A percentile compares a stretch with the other conserved stretches of the same genome.
These are phyloP conservation scores for Drosophila aff. DNA, from an alignment of 1,140 invertebrate species.

Conservation along the genomic window DNA sequence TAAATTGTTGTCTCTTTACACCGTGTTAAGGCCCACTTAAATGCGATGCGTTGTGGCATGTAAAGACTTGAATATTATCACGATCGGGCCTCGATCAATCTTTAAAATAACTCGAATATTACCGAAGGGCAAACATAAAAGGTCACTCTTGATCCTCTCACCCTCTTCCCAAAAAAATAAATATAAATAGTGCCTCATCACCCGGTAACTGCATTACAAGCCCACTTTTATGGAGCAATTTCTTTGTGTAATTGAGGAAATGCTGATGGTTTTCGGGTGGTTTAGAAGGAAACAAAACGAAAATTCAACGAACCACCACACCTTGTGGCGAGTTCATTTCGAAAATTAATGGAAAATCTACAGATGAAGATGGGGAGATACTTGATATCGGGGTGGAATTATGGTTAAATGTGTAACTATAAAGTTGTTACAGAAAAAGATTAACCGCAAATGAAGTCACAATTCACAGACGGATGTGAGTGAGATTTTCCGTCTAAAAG, in stretches of 20 bases:
- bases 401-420: constrained; percentile 16
- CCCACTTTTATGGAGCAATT: constrained; percentile 42
- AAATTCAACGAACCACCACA: constrained; percentile 24
- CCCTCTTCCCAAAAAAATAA: neutral
- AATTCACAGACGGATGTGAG: neutral
- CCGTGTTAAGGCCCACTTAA: constrained; percentile 13
- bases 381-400: constrained; percentile 2
- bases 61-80: constrained; percentile 23
- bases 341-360: constrained; percentile 21
- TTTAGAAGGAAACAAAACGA: constrained; percentile 34
- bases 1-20: constrained; percentile 48
- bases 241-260: constrained; percentile 42
- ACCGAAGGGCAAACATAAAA: constrained; percentile 12
- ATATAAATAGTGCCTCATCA: constrained; percentile 36
- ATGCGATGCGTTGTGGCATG: constrained; percentile 10
- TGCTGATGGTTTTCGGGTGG: constrained; percentile 30
- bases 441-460: constrained; percentile 24
- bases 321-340: constrained; percentile 35
- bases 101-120: constrained; percentile 7
- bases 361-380: constrained; percentile 12
- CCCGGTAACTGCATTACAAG: constrained; percentile 26
- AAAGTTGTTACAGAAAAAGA: neutral
- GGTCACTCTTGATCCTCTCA: constrained; percentile 1
- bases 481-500: neutral
- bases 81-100: constrained; percentile 14